Base-by-base conservation (phyloP, 2,888 invertebrate genomes). In the Eumerus sabulonum region DNA sequence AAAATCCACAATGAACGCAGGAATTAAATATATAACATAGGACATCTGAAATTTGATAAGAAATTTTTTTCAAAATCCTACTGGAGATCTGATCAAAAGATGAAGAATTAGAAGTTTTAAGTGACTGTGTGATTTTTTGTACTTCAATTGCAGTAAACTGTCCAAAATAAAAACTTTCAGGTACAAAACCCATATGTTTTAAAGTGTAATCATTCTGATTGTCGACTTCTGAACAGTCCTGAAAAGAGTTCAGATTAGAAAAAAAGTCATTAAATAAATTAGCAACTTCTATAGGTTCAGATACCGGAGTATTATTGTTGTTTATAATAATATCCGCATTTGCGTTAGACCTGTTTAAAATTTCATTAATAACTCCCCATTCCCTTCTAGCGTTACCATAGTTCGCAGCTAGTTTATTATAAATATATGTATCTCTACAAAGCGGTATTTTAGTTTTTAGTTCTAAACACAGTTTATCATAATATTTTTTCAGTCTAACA, bases 121-220 rank as follows among this genome's bases (percentile, higher is more conserved):
- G 67, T 14, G 57, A 51, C 11, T 13, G n/a, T 36, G 51, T 67
- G 14, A 67, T 59, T 19, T 68, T 68, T 45, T 59, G 16, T 14
- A 60, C 45, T 59, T 68, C 59, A 17, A 47, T 3, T 12, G 60
- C 7, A 2, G 50, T 62, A 14, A 62, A 50, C 9, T 16, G 9
- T 27, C 50, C 16, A 44, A 62, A 62, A 44, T 44, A 64, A 40
- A 64, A 54, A 12, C 45, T 54, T 18, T 54, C 19, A 1, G 13
- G 3, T 40, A 40, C 19, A 50, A 40, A 13, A 38, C 9, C 9
- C 11, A 7, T 12, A 11, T 35, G 35, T 53, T 36, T 47, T 13
- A 47, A 47, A 47, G 12, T 48, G 48, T 18, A 17, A n/a, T 19
- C 48, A 48, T n/a, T n/a, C 12, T 48, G 48, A 27, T 4, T 7